A percentile compares a stretch with the other conserved stretches of the same genome.
phyloP scores from a whole-genome alignment of 37 sponge, comb jelly and placozoan species.

The Ephydatia muelleri region DNA sequence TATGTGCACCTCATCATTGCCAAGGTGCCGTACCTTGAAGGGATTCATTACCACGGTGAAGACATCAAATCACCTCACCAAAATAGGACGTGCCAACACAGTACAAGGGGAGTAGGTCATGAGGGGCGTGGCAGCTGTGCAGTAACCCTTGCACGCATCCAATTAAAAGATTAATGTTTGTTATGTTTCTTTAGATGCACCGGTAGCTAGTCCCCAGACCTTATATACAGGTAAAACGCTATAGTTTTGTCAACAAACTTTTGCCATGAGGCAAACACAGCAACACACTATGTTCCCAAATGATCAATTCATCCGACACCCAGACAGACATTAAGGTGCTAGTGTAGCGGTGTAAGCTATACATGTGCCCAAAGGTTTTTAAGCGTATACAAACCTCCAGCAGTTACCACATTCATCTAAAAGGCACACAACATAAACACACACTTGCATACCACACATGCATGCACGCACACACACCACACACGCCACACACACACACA shows the following conservation, averaged over 20 bases:
- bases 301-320: background rate
- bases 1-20: slow-evolving; percentile 96
- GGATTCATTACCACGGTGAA: background rate
- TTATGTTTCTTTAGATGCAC: too few species aligned
- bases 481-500: background rate
- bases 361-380: too few species aligned
- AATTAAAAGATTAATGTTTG: too few species aligned
- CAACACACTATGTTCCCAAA: background rate
- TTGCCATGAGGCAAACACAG: background rate
- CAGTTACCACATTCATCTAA: too few species aligned
- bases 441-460: background rate
- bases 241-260: background rate
- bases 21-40: slow-evolving; percentile 85
- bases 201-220: background rate
- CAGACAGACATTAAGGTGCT: too few species aligned
- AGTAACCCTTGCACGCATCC: too few species aligned
- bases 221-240: background rate
- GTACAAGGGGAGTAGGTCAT: background rate
- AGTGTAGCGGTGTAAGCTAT: too few species aligned
- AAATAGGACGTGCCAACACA: background rate
- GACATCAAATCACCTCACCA: background rate
- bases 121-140: too few species aligned
- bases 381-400: too few species aligned
- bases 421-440: background rate
- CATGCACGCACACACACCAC: background rate